Percentiles rank a stretch among this genome's conserved stretches.
phyloP scores from a whole-genome alignment of 2,797 vertebrate genomes.

The Tiaroga cobitis region DNA sequence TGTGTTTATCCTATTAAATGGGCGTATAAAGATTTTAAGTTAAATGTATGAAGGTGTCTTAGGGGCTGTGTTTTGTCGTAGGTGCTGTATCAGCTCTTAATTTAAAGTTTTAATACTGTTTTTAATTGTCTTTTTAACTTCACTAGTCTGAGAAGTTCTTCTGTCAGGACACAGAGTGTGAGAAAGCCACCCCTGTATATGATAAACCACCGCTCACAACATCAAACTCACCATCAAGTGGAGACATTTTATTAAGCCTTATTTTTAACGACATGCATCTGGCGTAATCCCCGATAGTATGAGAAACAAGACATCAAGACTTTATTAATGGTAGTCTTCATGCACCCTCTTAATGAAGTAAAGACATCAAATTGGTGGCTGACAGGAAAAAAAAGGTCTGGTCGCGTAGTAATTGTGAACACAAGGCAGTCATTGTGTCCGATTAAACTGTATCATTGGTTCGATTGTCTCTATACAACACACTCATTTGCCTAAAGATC shows the following conservation, averaged over 20 bases:
- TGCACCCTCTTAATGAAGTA: not conserved
- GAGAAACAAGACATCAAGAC: not conserved
- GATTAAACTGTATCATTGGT: not conserved
- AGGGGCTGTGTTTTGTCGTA: too few species aligned
- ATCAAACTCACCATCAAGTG: not conserved
- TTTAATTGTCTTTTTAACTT: not conserved
- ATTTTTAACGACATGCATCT: not conserved
- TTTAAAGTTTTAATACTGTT: not conserved
- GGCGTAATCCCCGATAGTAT: not conserved
- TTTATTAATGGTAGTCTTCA: constrained; percentile 2
- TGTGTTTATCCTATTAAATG: not conserved
- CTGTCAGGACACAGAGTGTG: not conserved
- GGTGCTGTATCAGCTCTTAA: not conserved
- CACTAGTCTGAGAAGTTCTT: not conserved
- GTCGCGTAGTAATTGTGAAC: not conserved
- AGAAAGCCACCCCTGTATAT: constrained; percentile 1
- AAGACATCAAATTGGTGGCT: constrained; percentile 2
- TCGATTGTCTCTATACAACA: not conserved
- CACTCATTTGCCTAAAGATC: constrained; percentile 9
- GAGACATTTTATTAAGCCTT: constrained; percentile 6
- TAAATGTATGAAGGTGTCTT: not conserved
- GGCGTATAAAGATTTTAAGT: not conserved
- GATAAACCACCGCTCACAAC: not conserved
- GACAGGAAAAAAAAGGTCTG: not conserved
- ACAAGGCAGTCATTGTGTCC: not conserved